Evolutionary conservation across 2,888 invertebrate species (phyloP).

Genomic region (Tetheella fluctuosa): DNA sequence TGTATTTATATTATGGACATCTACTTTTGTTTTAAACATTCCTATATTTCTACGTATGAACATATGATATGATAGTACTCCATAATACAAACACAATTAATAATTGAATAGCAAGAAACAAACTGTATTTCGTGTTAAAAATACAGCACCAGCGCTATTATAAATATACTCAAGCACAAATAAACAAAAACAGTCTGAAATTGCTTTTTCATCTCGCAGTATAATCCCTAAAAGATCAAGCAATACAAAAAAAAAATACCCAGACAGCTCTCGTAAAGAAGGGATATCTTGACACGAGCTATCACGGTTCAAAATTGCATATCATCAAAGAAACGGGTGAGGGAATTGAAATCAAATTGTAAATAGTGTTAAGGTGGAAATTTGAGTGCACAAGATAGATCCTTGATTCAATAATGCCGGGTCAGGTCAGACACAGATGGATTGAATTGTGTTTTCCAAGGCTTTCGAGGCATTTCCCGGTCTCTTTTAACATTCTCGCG

Average conservation of each 20-base stretch:
- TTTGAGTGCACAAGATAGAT: slow-evolving; percentile 30
- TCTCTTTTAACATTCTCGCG: slow-evolving; percentile 9
- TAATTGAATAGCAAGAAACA: not conserved
- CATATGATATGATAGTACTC: no score
- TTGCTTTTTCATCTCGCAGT: slow-evolving; percentile 12
- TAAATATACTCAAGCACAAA: slow-evolving; percentile 5
- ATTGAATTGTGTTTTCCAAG: slow-evolving; percentile 49
- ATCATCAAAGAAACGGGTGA: slow-evolving; percentile 15
- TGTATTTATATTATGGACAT: no score
- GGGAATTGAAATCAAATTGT: slow-evolving; percentile 45
- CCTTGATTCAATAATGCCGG: slow-evolving; percentile 51
- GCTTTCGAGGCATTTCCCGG: slow-evolving; percentile 16
- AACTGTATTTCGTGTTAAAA: not conserved
- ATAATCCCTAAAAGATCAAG: slow-evolving; percentile 43
- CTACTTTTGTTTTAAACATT: no score
- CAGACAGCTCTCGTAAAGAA: slow-evolving; percentile 29
- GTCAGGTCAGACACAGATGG: slow-evolving; percentile 41
- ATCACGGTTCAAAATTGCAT: slow-evolving; percentile 35
- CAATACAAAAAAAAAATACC: slow-evolving; percentile 35
- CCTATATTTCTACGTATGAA: no score
- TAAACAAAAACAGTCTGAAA: slow-evolving; percentile 1
- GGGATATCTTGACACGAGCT: slow-evolving; percentile 31
- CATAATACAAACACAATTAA: not conserved
- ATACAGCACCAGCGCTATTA: not conserved
- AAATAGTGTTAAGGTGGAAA: slow-evolving; percentile 38